Conservation (phyloP, 1,140 invertebrate genomes). For the Agrilus planipennis region DNA sequence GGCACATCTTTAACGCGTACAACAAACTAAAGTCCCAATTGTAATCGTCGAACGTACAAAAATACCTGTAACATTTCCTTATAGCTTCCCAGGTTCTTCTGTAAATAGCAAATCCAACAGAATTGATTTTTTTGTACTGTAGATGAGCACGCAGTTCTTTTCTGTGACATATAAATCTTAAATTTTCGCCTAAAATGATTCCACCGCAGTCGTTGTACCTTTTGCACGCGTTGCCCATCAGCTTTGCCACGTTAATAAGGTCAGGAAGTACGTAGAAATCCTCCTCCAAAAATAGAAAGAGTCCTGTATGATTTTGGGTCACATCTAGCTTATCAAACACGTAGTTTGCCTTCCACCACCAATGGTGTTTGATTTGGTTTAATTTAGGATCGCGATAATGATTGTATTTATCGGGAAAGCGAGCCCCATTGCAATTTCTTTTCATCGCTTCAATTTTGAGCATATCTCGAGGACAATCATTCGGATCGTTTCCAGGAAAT, state of each 20-base stretch:
- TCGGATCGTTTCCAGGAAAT: background rate
- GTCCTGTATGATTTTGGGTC: conserved; percentile 31
- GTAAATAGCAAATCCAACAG: too few relatives aligned
- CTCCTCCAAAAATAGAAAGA: conserved; percentile 67
- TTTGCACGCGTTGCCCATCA: conserved; percentile 45
- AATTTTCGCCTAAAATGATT: background rate
- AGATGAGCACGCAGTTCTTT: too few relatives aligned
- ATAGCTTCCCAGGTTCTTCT: too few relatives aligned
- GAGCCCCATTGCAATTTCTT: background rate
- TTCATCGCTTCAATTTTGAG: background rate
- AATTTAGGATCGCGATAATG: background rate
- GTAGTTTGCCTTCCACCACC: conserved; percentile 4
- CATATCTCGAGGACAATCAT: background rate
- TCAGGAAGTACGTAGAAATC: conserved; percentile 75
- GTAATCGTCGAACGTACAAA: too few relatives aligned
- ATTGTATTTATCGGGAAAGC: background rate
- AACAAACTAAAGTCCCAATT: too few relatives aligned
- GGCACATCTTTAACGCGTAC: too few relatives aligned
- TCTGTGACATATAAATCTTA: background rate
- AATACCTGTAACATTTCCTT: too few relatives aligned
- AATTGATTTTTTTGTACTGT: too few relatives aligned
- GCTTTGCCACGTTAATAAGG: conserved; percentile 54
- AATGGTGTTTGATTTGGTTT: conserved; percentile 1
- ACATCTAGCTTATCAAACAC: background rate
- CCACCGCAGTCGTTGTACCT: too few relatives aligned